phyloP scores from a whole-genome alignment of 2,888 invertebrate species.

The Ochlodes sylvanus region DNA sequence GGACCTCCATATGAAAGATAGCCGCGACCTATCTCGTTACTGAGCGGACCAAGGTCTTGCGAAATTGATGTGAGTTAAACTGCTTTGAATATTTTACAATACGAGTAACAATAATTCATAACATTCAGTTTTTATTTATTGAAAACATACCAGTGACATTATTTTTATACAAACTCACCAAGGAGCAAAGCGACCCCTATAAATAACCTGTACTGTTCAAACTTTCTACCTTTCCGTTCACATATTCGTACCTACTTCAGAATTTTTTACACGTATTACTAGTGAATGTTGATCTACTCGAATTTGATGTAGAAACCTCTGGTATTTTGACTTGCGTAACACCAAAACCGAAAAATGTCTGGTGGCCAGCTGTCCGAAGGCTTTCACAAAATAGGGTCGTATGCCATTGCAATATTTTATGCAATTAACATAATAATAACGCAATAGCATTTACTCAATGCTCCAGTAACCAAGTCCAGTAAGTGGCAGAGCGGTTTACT shows the following conservation, averaged over 20 bases:
- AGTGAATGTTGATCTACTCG: conserved; percentile 18
- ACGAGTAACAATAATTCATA: too few species aligned
- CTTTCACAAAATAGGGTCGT: conserved; percentile 41
- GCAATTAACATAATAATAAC: conserved; percentile 37
- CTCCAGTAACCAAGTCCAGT: conserved; percentile 16
- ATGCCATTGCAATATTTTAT: conserved; percentile 13
- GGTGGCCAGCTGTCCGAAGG: conserved; percentile 23
- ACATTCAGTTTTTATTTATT: too few species aligned
- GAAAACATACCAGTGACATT: too few species aligned
- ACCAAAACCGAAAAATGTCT: conserved; percentile 19
- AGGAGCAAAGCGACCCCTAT: too few species aligned
- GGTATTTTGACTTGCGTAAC: conserved; percentile 26
- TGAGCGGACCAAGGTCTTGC: neutral
- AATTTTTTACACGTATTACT: neutral
- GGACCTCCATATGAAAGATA: too few species aligned
- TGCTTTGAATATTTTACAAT: neutral
- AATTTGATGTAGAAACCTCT: neutral
- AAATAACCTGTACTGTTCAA: too few species aligned
- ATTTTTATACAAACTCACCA: too few species aligned
- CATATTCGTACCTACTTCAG: too few species aligned
- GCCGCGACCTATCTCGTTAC: too few species aligned
- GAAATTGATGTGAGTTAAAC: neutral
- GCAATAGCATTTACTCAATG: conserved; percentile 40
- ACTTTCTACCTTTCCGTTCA: too few species aligned
- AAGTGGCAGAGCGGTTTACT: conserved; percentile 28